Conservation (phyloP, 2,888 invertebrate genomes). For the Apodemia mormo region DNA sequence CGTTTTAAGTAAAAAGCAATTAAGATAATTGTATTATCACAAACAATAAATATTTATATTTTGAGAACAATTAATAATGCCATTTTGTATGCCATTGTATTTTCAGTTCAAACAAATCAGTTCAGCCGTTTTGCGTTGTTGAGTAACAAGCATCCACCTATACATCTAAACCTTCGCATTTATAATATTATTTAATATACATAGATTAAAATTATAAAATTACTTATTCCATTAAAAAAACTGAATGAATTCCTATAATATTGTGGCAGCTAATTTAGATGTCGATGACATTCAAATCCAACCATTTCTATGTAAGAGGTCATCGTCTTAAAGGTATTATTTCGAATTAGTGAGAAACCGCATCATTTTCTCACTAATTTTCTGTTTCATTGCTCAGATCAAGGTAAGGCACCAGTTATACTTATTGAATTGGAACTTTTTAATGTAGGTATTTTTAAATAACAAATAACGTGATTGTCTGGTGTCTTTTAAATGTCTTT, state of each 20-base stretch:
- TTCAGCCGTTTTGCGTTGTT: too few species aligned
- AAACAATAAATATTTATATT: too few species aligned
- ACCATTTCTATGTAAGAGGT: conserved; percentile 51
- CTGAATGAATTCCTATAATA: background rate
- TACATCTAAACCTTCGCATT: too few species aligned
- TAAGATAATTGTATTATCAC: too few species aligned
- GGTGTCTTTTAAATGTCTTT: too few species aligned
- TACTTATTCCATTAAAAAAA: conserved; percentile 7
- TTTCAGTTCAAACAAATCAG: too few species aligned
- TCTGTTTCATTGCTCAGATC: conserved; percentile 65
- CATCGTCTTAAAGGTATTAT: conserved; percentile 48
- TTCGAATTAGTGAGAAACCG: conserved; percentile 46
- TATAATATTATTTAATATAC: too few species aligned
- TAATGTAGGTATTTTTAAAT: background rate
- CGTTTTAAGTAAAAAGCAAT: too few species aligned
- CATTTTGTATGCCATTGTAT: too few species aligned
- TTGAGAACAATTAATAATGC: too few species aligned
- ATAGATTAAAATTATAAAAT: background rate
- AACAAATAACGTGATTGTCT: too few species aligned
- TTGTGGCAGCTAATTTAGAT: conserved; percentile 34
- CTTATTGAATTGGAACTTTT: conserved; percentile 48
- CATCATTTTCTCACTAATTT: conserved; percentile 63
- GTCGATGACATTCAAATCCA: conserved; percentile 59
- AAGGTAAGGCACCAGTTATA: conserved; percentile 70
- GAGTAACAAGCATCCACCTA: too few species aligned